Conservation (phyloP, 1,140 invertebrate genomes). For the Phymastichus coffea region DNA sequence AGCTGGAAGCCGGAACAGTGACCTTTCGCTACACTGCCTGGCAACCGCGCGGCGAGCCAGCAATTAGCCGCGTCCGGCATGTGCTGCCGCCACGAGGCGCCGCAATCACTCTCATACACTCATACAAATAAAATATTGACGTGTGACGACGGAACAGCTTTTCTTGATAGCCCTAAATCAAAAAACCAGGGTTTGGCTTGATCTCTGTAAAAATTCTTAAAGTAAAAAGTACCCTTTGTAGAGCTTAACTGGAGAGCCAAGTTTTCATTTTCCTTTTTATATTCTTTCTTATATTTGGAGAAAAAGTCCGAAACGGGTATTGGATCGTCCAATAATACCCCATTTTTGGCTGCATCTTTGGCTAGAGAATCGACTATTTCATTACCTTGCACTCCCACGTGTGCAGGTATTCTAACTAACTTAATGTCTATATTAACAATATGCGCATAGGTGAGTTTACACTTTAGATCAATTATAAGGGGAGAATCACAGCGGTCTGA, state of each 20-base stretch:
- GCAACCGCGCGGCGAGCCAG: too few relatives aligned
- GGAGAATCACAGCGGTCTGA: too few relatives aligned
- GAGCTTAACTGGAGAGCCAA: background rate
- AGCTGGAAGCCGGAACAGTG: too few relatives aligned
- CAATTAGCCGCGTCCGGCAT: too few relatives aligned
- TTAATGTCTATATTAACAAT: background rate
- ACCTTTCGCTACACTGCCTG: too few relatives aligned
- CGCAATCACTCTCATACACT: too few relatives aligned
- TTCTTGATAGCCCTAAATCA: background rate
- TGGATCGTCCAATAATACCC: background rate
- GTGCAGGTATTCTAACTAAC: background rate
- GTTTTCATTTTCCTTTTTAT: background rate
- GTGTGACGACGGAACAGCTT: too few relatives aligned
- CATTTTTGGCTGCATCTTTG: background rate
- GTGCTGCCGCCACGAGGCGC: too few relatives aligned
- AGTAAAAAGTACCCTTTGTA: constrained; percentile 13
- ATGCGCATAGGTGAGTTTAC: too few relatives aligned
- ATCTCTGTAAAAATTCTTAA: constrained; percentile 11
- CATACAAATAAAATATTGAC: too few relatives aligned
- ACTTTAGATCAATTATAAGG: too few relatives aligned
- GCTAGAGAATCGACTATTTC: constrained; percentile 12
- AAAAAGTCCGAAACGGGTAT: constrained; percentile 14
- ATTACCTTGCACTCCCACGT: constrained; percentile 7
- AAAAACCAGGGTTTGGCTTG: constrained; percentile 14
- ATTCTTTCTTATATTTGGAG: constrained; percentile 12